These are phyloP conservation scores for Zapornia atra DNA, from an alignment of 2,113 vertebrate genomes.

Conservation along the genomic window DNA sequence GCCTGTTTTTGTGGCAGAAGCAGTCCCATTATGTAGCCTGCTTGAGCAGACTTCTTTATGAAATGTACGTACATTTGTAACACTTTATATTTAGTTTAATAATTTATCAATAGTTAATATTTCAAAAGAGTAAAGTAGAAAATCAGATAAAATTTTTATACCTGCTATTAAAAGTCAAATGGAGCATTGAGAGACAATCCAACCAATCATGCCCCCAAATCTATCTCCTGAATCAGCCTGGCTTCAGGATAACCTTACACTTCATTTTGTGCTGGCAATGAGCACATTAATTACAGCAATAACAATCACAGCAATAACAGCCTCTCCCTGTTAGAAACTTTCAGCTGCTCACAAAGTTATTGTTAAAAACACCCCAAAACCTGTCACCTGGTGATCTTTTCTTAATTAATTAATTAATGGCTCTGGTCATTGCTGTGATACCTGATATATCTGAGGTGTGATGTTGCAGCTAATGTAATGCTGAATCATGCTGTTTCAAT, in stretches of 20 bases:
- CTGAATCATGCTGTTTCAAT: background rate
- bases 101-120: conserved; percentile 79
- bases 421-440: background rate
- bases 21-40: background rate
- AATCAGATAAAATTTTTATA: conserved; percentile 78
- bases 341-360: background rate
- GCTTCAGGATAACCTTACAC: background rate
- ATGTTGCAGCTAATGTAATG: background rate
- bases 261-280: background rate
- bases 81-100: conserved; percentile 76
- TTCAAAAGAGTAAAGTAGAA: conserved; percentile 77
- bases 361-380: background rate
- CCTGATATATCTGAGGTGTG: background rate
- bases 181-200: conserved; percentile 24
- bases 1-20: background rate
- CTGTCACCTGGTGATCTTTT: background rate
- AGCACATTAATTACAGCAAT: background rate
- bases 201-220: background rate
- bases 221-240: background rate
- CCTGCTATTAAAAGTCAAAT: conserved; percentile 72
- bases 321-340: background rate
- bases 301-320: background rate
- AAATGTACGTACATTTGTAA: conserved; percentile 71
- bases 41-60: conserved; percentile 28
- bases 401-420: background rate